These are phyloP conservation scores for Drosophila prolongata DNA, from an alignment of 2,888 invertebrate genomes.

Conservation along the genomic window DNA sequence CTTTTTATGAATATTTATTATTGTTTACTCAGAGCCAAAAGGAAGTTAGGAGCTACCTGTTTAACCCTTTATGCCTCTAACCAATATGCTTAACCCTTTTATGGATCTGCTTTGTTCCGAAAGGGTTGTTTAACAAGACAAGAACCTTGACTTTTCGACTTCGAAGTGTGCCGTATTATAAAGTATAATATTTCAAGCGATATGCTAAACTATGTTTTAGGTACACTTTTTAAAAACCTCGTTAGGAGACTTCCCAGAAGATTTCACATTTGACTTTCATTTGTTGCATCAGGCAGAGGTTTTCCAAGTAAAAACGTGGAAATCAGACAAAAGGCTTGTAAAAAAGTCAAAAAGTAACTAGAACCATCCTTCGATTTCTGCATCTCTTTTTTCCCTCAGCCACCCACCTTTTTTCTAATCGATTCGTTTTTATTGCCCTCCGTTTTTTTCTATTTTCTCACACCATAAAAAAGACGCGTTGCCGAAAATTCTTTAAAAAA, in stretches of 20 bases:
- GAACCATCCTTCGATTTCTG: constrained; percentile 23
- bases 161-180: constrained; percentile 25
- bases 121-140: constrained; percentile 27
- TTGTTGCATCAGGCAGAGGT: constrained; percentile 35
- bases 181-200: not conserved
- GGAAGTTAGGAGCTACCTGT: constrained; percentile 32
- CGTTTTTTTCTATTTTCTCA: constrained; percentile 35
- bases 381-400: not conserved
- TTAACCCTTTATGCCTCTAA: constrained; percentile 18
- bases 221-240: constrained; percentile 11
- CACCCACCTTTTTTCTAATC: constrained; percentile 62
- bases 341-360: constrained; percentile 63
- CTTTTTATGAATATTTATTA: constrained; percentile 65
- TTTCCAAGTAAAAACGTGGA: constrained; percentile 51
- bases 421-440: constrained; percentile 74
- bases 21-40: constrained; percentile 27
- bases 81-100: constrained; percentile 64
- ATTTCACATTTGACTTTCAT: constrained; percentile 11
- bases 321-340: constrained; percentile 71
- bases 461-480: constrained; percentile 46
- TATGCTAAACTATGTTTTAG: constrained; percentile 3
- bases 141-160: constrained; percentile 17
- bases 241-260: constrained; percentile 27
- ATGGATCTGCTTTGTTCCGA: constrained; percentile 56
- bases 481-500: constrained; percentile 37